A percentile compares a stretch with the other conserved stretches of the same genome.
Evolutionary conservation across 2,113 vertebrate species (phyloP).

Genomic region (Chelonoidis abingdonii): DNA sequence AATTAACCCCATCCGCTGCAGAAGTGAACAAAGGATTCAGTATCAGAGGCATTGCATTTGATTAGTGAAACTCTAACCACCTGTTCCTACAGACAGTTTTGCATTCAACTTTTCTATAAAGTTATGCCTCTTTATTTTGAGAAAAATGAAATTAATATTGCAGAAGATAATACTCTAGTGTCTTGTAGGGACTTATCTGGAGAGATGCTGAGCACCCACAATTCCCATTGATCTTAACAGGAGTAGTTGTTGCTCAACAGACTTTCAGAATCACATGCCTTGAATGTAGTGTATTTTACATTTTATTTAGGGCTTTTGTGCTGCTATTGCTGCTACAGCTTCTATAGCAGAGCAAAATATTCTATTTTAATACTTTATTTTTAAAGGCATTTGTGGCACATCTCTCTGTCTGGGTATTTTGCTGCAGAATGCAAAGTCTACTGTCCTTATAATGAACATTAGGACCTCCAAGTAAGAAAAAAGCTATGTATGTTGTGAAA

Average conservation of each 20-base stretch:
- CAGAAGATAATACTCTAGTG: neutral
- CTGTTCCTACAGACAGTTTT: neutral
- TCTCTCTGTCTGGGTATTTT: conserved; percentile 43
- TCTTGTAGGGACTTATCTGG: neutral
- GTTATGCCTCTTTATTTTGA: neutral
- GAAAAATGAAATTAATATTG: neutral
- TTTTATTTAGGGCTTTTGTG: neutral
- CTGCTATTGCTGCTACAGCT: neutral
- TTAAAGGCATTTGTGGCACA: conserved; percentile 45
- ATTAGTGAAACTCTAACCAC: neutral
- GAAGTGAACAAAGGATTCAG: neutral
- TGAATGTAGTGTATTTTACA: neutral
- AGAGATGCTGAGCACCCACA: neutral
- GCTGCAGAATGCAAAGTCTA: conserved; percentile 31
- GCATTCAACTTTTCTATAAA: neutral
- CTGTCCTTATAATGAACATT: conserved; percentile 46
- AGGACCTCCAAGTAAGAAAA: conserved; percentile 35
- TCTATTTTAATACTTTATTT: conserved; percentile 15
- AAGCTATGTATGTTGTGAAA: neutral
- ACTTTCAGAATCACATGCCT: neutral
- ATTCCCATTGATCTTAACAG: neutral
- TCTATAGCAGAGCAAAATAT: conserved; percentile 38
- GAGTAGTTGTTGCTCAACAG: neutral
- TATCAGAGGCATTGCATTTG: neutral
- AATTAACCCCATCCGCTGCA: neutral